Conservation (phyloP, 2,797 vertebrate species). For the Poeciliopsis presidionis region DNA sequence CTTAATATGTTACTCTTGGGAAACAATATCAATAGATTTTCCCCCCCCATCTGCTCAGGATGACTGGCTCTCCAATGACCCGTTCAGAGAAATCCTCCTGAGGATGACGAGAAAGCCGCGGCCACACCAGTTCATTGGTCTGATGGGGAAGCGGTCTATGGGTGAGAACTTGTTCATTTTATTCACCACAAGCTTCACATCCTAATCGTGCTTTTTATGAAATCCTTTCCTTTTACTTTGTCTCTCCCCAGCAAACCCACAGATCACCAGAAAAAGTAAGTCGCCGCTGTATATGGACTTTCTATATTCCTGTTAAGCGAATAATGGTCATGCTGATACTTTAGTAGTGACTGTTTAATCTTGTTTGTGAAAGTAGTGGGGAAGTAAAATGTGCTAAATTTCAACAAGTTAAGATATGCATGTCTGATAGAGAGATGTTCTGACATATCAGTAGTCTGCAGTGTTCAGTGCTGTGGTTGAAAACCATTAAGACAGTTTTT, state of each 20-base stretch:
- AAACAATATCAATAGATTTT: not conserved
- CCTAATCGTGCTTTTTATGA: not conserved
- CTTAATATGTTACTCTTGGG: not conserved
- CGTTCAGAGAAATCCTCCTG: constrained; percentile 89
- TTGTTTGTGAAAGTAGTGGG: not conserved
- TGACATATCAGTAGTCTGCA: not conserved
- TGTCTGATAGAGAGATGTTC: not conserved
- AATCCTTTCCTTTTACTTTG: not conserved
- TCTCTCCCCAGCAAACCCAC: constrained; percentile 76
- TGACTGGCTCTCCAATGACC: constrained; percentile 82
- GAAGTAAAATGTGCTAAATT: not conserved
- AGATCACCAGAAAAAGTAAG: constrained; percentile 87
- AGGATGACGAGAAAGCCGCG: constrained; percentile 93
- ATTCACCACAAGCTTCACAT: not conserved
- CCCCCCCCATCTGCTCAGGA: constrained; percentile 75
- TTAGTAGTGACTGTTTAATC: not conserved
- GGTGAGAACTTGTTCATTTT: constrained; percentile 72
- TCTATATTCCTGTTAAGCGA: not conserved
- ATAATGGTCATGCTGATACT: not conserved
- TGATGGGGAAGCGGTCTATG: constrained; percentile 95
- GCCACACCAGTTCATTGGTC: constrained; percentile 93
- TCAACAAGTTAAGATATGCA: not conserved
- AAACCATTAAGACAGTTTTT: not conserved
- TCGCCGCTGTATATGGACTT: constrained; percentile 12
- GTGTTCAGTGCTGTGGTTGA: not conserved